These are phyloP conservation scores for Ecliptopera silaceata DNA, from an alignment of 2,888 invertebrate genomes.

Conservation along the genomic window DNA sequence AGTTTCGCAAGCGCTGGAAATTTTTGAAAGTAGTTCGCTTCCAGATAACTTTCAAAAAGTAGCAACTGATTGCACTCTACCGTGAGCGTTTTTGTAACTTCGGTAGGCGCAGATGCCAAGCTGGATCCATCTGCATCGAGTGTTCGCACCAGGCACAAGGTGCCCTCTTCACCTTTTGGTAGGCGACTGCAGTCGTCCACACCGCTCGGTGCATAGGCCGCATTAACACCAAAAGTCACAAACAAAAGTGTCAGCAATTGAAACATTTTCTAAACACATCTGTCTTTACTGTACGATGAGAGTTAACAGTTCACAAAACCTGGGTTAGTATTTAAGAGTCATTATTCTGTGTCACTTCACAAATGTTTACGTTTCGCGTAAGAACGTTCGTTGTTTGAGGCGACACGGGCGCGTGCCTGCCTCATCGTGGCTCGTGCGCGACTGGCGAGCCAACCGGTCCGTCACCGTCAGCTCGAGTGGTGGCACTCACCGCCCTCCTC, in stretches of 20 bases:
- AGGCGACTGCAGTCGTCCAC: slow-evolving; percentile 69
- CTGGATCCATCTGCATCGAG: slow-evolving; percentile 87
- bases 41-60: slow-evolving; percentile 90
- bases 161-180: slow-evolving; percentile 76
- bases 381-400: slow-evolving; percentile 57
- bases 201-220: slow-evolving; percentile 70
- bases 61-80: slow-evolving; percentile 91
- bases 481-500: slow-evolving; percentile 67
- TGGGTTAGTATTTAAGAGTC: slow-evolving; percentile 49
- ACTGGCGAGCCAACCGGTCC: slow-evolving; percentile 63
- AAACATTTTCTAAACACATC: slow-evolving; percentile 79
- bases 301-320: slow-evolving; percentile 55
- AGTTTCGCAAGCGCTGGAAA: slow-evolving; percentile 90
- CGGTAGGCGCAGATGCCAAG: slow-evolving; percentile 83
- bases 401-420: slow-evolving; percentile 67
- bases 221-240: slow-evolving; percentile 78
- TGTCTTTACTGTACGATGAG: slow-evolving; percentile 55
- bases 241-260: slow-evolving; percentile 78
- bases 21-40: slow-evolving; percentile 88
- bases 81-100: slow-evolving; percentile 88
- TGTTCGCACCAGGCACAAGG: slow-evolving; percentile 87
- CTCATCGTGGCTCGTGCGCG: slow-evolving; percentile 73
- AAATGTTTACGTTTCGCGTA: slow-evolving; percentile 74
- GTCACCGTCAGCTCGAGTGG: slow-evolving; percentile 66
- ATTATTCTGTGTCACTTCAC: slow-evolving; percentile 64